A percentile compares a stretch with the other conserved stretches of the same genome.
Conservation (phyloP, 2,888 invertebrate species). For the Syritta pipiens region DNA sequence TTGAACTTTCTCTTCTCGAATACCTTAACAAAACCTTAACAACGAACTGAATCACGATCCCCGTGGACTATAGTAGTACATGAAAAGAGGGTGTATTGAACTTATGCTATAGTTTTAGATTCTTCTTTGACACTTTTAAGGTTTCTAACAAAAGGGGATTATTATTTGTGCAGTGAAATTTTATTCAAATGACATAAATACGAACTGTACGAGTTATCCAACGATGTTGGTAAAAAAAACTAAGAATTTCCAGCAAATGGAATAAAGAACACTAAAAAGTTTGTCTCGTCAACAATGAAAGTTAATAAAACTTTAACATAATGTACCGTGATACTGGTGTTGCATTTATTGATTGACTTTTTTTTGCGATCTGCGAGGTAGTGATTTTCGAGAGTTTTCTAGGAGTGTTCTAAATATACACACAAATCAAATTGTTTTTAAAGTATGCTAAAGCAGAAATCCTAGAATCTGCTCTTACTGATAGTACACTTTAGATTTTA, state of each 20-base stretch:
- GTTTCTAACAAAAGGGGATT: background rate
- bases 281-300: background rate
- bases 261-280: background rate
- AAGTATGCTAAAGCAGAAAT: constrained; percentile 2
- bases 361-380: no score
- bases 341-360: constrained; percentile 47
- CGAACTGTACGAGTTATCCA: background rate
- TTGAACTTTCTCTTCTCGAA: no score
- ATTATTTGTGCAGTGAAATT: background rate
- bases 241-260: background rate
- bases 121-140: constrained; percentile 9
- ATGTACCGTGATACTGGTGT: constrained; percentile 46
- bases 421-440: background rate
- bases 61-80: no score
- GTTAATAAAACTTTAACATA: constrained; percentile 22
- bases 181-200: background rate
- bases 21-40: no score
- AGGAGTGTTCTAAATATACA: no score
- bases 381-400: no score
- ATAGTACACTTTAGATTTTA: no score
- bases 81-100: background rate
- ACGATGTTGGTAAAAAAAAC: background rate
- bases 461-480: no score
- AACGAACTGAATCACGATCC: no score
- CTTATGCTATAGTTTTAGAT: background rate